Evolutionary conservation across 2,888 invertebrate genomes (phyloP).

Genomic region (Eulithis prunata): DNA sequence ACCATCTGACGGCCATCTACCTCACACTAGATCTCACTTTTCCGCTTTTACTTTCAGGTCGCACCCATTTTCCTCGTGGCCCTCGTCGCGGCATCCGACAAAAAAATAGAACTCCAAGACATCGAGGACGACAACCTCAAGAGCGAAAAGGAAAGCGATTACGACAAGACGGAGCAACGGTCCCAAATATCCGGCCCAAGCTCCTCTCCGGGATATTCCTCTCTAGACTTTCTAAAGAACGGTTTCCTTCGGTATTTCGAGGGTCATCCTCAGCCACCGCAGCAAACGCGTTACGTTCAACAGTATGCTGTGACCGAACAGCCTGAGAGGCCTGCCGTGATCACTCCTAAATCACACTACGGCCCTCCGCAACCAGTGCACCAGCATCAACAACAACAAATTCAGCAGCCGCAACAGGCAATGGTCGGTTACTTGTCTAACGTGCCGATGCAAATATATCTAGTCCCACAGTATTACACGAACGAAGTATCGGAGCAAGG

Average conservation of each 20-base stretch:
- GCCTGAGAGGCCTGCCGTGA: constrained; percentile 57
- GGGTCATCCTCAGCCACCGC: constrained; percentile 51
- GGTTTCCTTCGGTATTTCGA: constrained; percentile 66
- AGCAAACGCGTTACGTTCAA: constrained; percentile 67
- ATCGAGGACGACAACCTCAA: constrained; percentile 89
- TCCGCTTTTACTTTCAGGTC: constrained; percentile 77
- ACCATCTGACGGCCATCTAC: constrained; percentile 50
- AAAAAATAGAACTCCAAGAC: constrained; percentile 89
- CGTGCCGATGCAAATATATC: constrained; percentile 77
- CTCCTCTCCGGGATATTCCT: constrained; percentile 48
- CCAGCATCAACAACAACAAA: constrained; percentile 20
- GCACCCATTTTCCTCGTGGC: constrained; percentile 62
- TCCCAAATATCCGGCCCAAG: constrained; percentile 47
- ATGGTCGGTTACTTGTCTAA: constrained; percentile 76
- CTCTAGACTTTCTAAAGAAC: constrained; percentile 67
- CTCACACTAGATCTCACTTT: constrained; percentile 48
- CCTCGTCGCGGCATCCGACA: constrained; percentile 75
- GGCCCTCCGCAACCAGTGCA: constrained; percentile 39
- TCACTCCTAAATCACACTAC: constrained; percentile 53
- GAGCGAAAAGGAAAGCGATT: constrained; percentile 78
- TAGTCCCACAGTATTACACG: constrained; percentile 74
- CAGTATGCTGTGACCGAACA: constrained; percentile 76
- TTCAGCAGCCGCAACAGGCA: constrained; percentile 57
- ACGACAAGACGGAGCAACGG: constrained; percentile 56
- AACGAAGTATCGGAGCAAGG: constrained; percentile 56